These are phyloP conservation scores for Mormyrops boulengeri DNA, from an alignment of 2,797 vertebrate species.

Conservation along the genomic window DNA sequence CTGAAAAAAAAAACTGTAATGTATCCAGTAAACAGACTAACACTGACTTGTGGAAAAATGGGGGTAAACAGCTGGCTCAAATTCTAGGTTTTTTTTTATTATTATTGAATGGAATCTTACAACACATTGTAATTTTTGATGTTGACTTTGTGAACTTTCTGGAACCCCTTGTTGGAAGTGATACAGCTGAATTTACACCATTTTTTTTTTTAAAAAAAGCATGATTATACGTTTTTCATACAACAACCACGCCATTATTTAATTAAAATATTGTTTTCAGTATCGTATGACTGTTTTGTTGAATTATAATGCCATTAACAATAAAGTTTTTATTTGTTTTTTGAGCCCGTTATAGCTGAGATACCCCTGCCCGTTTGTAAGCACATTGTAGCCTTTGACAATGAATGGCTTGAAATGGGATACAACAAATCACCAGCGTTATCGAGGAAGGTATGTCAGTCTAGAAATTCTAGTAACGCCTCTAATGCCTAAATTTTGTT, in stretches of 20 bases:
- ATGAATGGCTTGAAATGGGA: not conserved
- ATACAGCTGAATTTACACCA: not conserved
- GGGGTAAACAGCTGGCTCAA: not conserved
- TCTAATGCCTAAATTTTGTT: not conserved
- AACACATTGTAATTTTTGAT: not conserved
- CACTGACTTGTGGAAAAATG: not conserved
- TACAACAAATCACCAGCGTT: not conserved
- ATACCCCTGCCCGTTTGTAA: not conserved
- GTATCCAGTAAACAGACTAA: not conserved
- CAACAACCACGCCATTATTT: not conserved
- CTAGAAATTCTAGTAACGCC: not conserved
- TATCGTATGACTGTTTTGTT: not conserved
- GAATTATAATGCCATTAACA: not conserved
- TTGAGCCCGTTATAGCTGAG: not conserved
- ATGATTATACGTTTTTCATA: not conserved
- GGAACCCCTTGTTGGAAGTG: not conserved
- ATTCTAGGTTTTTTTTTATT: not conserved
- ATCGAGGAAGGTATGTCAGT: not conserved
- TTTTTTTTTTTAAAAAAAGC: not conserved
- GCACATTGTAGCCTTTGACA: not conserved
- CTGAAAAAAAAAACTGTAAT: not conserved
- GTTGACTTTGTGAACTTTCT: not conserved
- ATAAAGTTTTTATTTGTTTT: not conserved
- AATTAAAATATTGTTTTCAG: not conserved
- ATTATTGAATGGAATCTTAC: not conserved